Percentiles rank a stretch among this genome's conserved stretches.
These are phyloP conservation scores for Plutella xylostella DNA, from an alignment of 2,888 invertebrate species.

Conservation along the genomic window DNA sequence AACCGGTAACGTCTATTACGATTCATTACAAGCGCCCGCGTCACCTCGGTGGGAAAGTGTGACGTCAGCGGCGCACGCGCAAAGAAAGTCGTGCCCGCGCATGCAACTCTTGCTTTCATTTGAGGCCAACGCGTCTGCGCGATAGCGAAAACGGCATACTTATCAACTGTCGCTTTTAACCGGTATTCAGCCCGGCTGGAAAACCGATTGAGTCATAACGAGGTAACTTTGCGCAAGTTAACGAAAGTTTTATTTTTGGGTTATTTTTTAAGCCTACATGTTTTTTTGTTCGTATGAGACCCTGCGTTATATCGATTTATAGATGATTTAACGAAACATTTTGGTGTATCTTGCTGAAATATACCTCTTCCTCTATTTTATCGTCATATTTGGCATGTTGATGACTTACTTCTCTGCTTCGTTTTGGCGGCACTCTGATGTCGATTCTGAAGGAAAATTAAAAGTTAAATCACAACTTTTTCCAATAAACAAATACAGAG, in stretches of 20 bases:
- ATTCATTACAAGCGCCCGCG: conserved; percentile 49
- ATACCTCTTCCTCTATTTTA: too few species aligned
- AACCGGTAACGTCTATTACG: conserved; percentile 35
- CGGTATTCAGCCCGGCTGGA: conserved; percentile 59
- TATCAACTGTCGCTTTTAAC: conserved; percentile 51
- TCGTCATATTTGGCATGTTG: too few species aligned
- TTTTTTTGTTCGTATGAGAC: too few species aligned
- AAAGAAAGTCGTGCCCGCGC: conserved; percentile 58
- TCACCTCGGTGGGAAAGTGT: conserved; percentile 59
- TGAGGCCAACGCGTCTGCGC: conserved; percentile 55
- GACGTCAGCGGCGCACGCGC: conserved; percentile 53
- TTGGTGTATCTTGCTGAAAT: too few species aligned
- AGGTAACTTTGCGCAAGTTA: conserved; percentile 14
- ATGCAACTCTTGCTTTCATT: conserved; percentile 56
- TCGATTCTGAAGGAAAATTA: too few species aligned
- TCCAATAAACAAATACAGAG: too few species aligned
- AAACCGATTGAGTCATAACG: conserved; percentile 55
- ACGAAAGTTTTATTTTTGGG: conserved; percentile 1
- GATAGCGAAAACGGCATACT: conserved; percentile 67
- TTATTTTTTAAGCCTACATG: too few species aligned
- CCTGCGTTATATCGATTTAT: too few species aligned
- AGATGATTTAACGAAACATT: too few species aligned
- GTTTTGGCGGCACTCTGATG: too few species aligned
- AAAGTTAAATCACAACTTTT: too few species aligned
- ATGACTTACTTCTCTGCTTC: too few species aligned